Conservation (phyloP, 1,140 invertebrate species). For the Nomia melanderi region DNA sequence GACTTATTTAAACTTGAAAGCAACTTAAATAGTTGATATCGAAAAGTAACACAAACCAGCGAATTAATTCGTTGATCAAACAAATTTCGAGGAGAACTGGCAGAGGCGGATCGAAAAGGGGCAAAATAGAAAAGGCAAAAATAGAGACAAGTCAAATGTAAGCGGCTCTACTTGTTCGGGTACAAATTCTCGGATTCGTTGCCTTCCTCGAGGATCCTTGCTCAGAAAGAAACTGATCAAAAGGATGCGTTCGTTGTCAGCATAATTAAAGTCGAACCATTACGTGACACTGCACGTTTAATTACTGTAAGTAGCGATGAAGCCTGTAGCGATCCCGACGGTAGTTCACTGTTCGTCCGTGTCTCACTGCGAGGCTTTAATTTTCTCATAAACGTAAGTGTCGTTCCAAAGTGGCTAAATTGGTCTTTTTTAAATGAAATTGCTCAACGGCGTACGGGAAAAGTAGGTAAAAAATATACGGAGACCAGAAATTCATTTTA, state of each 20-base stretch:
- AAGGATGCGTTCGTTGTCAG: constrained; percentile 12
- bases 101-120: constrained; percentile 35
- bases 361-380: not conserved
- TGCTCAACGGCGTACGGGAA: constrained; percentile 4
- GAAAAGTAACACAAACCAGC: constrained; percentile 41
- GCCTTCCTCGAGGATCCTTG: constrained; percentile 22
- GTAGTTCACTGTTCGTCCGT: not conserved
- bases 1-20: constrained; percentile 50
- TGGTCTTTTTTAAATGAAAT: not conserved
- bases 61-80: constrained; percentile 49
- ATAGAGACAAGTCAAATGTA: constrained; percentile 31
- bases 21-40: constrained; percentile 28
- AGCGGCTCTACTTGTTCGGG: constrained; percentile 22
- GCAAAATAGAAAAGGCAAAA: constrained; percentile 5
- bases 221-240: constrained; percentile 23
- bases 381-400: constrained; percentile 30
- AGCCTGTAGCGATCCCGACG: not conserved
- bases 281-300: constrained; percentile 26
- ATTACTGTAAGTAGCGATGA: constrained; percentile 29
- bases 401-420: constrained; percentile 2
- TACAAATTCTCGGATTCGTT: constrained; percentile 22
- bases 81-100: constrained; percentile 27
- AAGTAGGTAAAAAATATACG: not conserved
- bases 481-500: constrained; percentile 5
- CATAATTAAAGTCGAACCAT: constrained; percentile 40